These are phyloP conservation scores for Drosophila testacea DNA, from an alignment of 2,888 invertebrate species.

Conservation along the genomic window DNA sequence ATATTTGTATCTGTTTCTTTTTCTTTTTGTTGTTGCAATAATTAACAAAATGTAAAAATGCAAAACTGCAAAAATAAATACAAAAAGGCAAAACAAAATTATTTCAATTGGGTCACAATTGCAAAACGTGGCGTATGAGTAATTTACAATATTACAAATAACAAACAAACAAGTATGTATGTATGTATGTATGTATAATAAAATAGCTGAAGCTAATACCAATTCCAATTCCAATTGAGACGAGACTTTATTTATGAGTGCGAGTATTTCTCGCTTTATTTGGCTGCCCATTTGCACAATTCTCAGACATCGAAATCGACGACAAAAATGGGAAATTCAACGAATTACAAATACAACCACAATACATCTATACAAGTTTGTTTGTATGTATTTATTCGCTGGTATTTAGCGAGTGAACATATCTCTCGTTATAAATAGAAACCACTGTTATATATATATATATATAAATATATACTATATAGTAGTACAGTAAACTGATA, in stretches of 20 bases:
- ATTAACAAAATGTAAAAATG: conserved; percentile 39
- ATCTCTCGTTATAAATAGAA: conserved; percentile 59
- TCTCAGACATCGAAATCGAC: conserved; percentile 12
- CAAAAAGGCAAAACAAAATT: conserved; percentile 25
- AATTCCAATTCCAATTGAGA: conserved; percentile 53
- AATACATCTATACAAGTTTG: background rate
- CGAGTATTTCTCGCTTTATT: conserved; percentile 12
- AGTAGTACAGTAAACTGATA: conserved; percentile 51
- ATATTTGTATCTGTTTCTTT: conserved; percentile 18
- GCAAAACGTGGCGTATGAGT: conserved; percentile 56
- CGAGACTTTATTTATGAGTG: conserved; percentile 33
- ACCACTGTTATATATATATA: conserved; percentile 25
- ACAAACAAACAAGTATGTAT: background rate
- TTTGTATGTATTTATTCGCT: background rate
- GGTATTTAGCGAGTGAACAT: conserved; percentile 37
- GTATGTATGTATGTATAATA: conserved; percentile 1
- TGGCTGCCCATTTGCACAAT: conserved; percentile 27
- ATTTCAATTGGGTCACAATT: conserved; percentile 57
- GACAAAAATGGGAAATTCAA: conserved; percentile 31
- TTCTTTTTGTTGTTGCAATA: conserved; percentile 22
- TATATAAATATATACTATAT: too few species aligned
- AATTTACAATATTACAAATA: conserved; percentile 38
- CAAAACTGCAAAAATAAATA: conserved; percentile 9
- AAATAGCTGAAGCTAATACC: conserved; percentile 32
- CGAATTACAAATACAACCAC: conserved; percentile 21